A percentile compares a stretch with the other conserved stretches of the same genome.
These are phyloP conservation scores for Sebastes taczanowskii DNA, from an alignment of 2,797 vertebrate genomes.

Conservation along the genomic window DNA sequence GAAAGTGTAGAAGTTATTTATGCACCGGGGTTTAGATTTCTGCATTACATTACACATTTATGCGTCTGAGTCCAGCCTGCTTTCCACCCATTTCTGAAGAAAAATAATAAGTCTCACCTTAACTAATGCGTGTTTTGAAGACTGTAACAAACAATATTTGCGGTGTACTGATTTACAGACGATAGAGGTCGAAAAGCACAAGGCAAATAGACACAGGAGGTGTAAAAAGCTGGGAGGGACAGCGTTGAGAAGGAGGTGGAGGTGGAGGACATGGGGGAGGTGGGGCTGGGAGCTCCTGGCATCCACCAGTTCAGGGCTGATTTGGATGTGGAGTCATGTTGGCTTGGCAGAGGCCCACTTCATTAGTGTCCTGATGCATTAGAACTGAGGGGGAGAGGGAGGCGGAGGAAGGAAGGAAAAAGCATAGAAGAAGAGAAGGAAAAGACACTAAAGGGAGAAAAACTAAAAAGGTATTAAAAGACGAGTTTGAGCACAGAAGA, in stretches of 20 bases:
- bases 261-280: not conserved
- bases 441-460: not conserved
- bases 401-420: not conserved
- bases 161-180: not conserved
- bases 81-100: not conserved
- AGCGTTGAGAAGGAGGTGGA: not conserved
- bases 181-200: not conserved
- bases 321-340: constrained; percentile 73
- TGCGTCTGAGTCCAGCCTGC: not conserved
- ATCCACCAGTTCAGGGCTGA: constrained; percentile 57
- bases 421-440: not conserved
- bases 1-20: not conserved
- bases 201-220: not conserved
- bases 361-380: constrained; percentile 77
- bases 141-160: not conserved
- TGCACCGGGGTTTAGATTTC: not conserved
- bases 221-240: constrained; percentile 1
- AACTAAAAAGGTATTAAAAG: not conserved
- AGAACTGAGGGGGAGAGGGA: constrained; percentile 41
- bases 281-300: constrained; percentile 51
- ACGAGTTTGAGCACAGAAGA: not conserved
- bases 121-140: not conserved
- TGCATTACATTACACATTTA: not conserved
- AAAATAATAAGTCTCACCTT: not conserved
- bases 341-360: constrained; percentile 73